phyloP scores from a whole-genome alignment of 37 sponge, comb jelly and placozoan genomes.

The Petrosia ficiformis region DNA sequence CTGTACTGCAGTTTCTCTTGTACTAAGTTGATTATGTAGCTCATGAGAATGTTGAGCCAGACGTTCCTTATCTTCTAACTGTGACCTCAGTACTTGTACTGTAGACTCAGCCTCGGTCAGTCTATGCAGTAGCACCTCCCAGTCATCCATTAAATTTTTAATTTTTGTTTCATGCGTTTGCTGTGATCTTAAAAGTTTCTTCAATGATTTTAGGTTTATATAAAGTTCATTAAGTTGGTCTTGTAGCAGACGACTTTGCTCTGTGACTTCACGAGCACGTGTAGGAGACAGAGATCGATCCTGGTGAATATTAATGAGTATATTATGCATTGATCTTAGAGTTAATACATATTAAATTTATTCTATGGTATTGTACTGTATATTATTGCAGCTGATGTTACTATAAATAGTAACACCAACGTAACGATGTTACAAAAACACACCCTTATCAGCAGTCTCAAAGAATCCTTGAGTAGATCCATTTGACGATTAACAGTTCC shows the following conservation, averaged over 20 bases:
- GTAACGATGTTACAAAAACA: too few species aligned
- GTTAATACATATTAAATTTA: neutral
- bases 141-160: constrained; percentile 15
- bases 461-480: constrained; percentile 23
- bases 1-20: constrained; percentile 39
- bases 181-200: neutral
- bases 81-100: constrained; percentile 11
- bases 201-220: neutral
- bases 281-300: constrained; percentile 7
- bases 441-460: constrained; percentile 58
- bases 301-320: neutral
- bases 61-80: constrained; percentile 44
- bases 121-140: constrained; percentile 28
- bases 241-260: neutral
- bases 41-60: constrained; percentile 36
- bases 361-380: neutral
- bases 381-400: too few species aligned
- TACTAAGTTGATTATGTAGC: constrained; percentile 28
- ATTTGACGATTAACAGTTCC: constrained; percentile 32
- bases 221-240: neutral
- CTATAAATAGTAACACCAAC: too few species aligned
- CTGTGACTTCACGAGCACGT: constrained; percentile 5
- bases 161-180: neutral
- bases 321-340: neutral
- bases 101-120: constrained; percentile 35